Percentiles rank a stretch among this genome's conserved stretches.
These are phyloP conservation scores for Zalophus californianus DNA, from an alignment of 2,797 vertebrate species.

Conservation along the genomic window DNA sequence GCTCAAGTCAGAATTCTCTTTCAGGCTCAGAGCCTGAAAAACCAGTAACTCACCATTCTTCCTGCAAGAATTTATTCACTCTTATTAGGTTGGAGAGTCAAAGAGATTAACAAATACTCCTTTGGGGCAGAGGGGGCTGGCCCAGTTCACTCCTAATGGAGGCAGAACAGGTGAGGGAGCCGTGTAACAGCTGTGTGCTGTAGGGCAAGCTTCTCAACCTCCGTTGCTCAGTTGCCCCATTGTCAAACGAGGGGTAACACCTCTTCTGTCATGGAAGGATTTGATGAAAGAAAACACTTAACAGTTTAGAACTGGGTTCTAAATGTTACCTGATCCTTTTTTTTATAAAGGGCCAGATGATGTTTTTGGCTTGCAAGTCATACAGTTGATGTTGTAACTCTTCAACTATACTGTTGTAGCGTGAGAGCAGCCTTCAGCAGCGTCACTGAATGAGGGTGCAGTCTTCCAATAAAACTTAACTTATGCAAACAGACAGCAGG, in stretches of 20 bases:
- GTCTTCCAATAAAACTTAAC: constrained; percentile 37
- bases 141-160: neutral
- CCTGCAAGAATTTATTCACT: constrained; percentile 65
- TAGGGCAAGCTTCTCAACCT: neutral
- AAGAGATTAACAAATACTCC: constrained; percentile 46
- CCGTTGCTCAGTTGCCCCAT: neutral
- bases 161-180: neutral
- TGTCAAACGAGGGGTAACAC: neutral
- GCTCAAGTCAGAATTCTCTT: constrained; percentile 47
- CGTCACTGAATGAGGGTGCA: neutral
- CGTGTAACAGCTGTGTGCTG: neutral
- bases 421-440: neutral
- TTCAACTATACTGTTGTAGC: neutral
- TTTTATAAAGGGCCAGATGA: constrained; percentile 3
- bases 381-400: constrained; percentile 37
- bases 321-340: neutral
- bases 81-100: constrained; percentile 44
- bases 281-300: constrained; percentile 40
- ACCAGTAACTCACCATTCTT: constrained; percentile 66
- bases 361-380: constrained; percentile 2
- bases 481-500: neutral
- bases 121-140: neutral
- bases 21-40: constrained; percentile 67
- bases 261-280: neutral
- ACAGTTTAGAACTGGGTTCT: neutral